These are phyloP conservation scores for Chouioia cunea DNA, from an alignment of 2,888 invertebrate genomes.

Conservation along the genomic window DNA sequence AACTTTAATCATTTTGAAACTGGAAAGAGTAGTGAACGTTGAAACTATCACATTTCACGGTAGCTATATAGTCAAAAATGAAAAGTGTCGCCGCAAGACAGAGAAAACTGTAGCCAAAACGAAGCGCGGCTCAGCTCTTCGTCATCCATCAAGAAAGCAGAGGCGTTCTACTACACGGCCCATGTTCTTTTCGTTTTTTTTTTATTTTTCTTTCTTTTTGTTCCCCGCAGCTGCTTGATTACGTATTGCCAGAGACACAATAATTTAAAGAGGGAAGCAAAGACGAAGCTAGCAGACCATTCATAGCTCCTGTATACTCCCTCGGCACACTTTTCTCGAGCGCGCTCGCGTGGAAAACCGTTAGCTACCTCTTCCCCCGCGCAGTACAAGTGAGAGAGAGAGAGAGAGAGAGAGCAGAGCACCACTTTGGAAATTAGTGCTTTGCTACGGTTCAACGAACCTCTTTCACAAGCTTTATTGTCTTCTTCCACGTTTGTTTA, in stretches of 20 bases:
- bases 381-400: slow-evolving; percentile 8
- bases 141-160: too few species aligned
- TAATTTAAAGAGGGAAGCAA: slow-evolving; percentile 19
- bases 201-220: neutral
- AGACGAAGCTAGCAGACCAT: neutral
- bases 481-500: neutral
- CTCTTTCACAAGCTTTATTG: neutral
- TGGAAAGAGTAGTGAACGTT: too few species aligned
- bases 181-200: neutral
- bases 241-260: slow-evolving; percentile 25
- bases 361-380: slow-evolving; percentile 54
- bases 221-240: slow-evolving; percentile 10
- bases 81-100: slow-evolving; percentile 14
- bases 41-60: too few species aligned
- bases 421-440: slow-evolving; percentile 61
- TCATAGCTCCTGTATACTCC: slow-evolving; percentile 4
- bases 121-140: neutral
- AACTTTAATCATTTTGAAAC: too few species aligned
- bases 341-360: slow-evolving; percentile 43
- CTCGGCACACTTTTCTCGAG: slow-evolving; percentile 9
- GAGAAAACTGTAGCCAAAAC: neutral
- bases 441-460: slow-evolving; percentile 43
- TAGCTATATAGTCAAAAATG: neutral
- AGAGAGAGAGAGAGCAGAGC: slow-evolving; percentile 48
- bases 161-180: too few species aligned